Evolutionary conservation across 2,113 vertebrate species (phyloP).

Genomic region (Gasterosteus aculeatus): DNA sequence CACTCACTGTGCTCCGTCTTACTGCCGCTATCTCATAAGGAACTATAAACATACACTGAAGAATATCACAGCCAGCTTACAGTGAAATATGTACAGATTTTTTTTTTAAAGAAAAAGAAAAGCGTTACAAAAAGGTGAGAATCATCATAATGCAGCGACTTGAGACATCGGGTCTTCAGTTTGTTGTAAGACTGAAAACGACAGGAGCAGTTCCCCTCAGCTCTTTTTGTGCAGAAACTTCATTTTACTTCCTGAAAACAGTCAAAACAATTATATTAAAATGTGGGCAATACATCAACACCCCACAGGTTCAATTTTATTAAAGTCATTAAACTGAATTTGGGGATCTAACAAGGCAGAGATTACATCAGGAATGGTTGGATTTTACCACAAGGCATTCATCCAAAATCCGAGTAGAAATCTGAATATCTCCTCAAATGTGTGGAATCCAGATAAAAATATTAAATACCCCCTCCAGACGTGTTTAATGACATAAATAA

Average conservation of each 20-base stretch:
- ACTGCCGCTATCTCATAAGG: constrained; percentile 84
- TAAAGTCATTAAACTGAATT: not conserved
- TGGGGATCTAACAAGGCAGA: not conserved
- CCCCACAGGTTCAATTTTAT: not conserved
- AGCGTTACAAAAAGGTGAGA: constrained; percentile 25
- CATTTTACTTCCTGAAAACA: constrained; percentile 95
- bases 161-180: constrained; percentile 44
- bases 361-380: not conserved
- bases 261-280: constrained; percentile 24
- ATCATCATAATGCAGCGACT: constrained; percentile 41
- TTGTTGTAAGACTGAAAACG: constrained; percentile 40
- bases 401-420: not conserved
- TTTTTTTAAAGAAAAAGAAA: constrained; percentile 11
- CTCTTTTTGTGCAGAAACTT: constrained; percentile 99
- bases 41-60: constrained; percentile 84
- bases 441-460: constrained; percentile 3
- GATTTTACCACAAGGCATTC: not conserved
- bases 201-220: constrained; percentile 70
- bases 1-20: constrained; percentile 83
- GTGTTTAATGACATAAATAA: constrained; percentile 3
- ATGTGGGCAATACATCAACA: not conserved
- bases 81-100: constrained; percentile 80
- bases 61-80: constrained; percentile 72
- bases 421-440: not conserved
- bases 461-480: not conserved